Evolutionary conservation across 1,140 invertebrate genomes (phyloP).

Genomic region (Drosophila lacertosa): DNA sequence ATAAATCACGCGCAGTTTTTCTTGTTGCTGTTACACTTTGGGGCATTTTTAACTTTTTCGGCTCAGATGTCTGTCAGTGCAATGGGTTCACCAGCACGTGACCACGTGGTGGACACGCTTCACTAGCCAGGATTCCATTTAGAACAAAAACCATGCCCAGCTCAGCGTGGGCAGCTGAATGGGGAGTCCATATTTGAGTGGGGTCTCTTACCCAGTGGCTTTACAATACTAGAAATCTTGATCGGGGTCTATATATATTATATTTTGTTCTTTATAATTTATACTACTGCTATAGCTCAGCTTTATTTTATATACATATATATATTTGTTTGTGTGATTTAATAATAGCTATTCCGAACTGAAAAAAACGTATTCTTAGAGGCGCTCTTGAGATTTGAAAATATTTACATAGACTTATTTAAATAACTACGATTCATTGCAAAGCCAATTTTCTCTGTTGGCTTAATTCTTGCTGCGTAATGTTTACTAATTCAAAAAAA

Average conservation of each 20-base stretch:
- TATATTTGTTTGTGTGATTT: too few relatives aligned
- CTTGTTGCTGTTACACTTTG: slow-evolving; percentile 49
- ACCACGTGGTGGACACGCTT: slow-evolving; percentile 66
- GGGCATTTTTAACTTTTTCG: slow-evolving; percentile 63
- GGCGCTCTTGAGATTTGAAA: too few relatives aligned
- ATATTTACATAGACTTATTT: too few relatives aligned
- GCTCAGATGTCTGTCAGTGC: slow-evolving; percentile 46
- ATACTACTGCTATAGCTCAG: too few relatives aligned
- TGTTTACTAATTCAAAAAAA: too few relatives aligned
- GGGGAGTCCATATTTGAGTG: background rate
- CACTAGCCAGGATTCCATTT: slow-evolving; percentile 62
- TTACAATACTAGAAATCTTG: background rate
- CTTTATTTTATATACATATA: too few relatives aligned
- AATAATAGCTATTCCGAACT: too few relatives aligned
- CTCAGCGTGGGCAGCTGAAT: background rate
- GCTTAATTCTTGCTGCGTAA: too few relatives aligned
- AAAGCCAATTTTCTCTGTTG: too few relatives aligned
- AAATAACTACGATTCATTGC: too few relatives aligned
- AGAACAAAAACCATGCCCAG: slow-evolving; percentile 14
- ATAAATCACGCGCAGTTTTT: slow-evolving; percentile 66
- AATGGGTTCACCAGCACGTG: slow-evolving; percentile 60
- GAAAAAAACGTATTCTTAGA: too few relatives aligned
- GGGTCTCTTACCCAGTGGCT: background rate
- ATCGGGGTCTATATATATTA: background rate
- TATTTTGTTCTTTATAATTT: too few relatives aligned